Percentiles rank a stretch among this genome's conserved stretches.
These are phyloP conservation scores for Carpatolechia fugitivella DNA, from an alignment of 2,888 invertebrate genomes.

Conservation along the genomic window DNA sequence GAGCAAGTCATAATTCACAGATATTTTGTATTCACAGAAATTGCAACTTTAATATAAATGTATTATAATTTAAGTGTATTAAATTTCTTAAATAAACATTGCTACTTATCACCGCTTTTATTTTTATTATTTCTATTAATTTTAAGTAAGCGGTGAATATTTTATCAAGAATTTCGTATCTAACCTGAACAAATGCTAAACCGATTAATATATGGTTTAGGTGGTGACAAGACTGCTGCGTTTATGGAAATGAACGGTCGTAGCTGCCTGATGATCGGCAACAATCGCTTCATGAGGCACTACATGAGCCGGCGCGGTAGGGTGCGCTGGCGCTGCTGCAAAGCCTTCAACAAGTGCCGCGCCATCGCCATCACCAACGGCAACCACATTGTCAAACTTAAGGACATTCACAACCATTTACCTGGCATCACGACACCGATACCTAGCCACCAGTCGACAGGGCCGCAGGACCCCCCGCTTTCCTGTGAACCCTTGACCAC, in stretches of 20 bases:
- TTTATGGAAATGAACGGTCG: conserved; percentile 40
- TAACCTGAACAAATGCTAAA: background rate
- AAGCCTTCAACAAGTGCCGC: conserved; percentile 53
- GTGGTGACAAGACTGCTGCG: background rate
- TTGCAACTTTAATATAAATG: too few species aligned
- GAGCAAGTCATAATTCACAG: too few species aligned
- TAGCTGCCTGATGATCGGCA: conserved; percentile 51
- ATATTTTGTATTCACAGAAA: too few species aligned
- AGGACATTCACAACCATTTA: conserved; percentile 56
- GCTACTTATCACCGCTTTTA: too few species aligned
- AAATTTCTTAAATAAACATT: too few species aligned
- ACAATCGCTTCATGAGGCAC: conserved; percentile 55
- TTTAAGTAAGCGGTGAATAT: too few species aligned
- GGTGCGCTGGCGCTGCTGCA: conserved; percentile 61
- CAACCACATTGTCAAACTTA: conserved; percentile 53
- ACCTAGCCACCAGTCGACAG: too few species aligned
- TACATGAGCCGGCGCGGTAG: conserved; percentile 53
- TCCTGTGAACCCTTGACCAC: too few species aligned
- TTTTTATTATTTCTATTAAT: too few species aligned
- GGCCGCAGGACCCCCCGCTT: too few species aligned
- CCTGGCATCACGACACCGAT: conserved; percentile 13
- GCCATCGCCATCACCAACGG: conserved; percentile 61
- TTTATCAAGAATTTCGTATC: too few species aligned
- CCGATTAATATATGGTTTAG: background rate
- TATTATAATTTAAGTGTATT: too few species aligned